phyloP scores from a whole-genome alignment of 2,797 vertebrate species.

The Epinephelus awoara region DNA sequence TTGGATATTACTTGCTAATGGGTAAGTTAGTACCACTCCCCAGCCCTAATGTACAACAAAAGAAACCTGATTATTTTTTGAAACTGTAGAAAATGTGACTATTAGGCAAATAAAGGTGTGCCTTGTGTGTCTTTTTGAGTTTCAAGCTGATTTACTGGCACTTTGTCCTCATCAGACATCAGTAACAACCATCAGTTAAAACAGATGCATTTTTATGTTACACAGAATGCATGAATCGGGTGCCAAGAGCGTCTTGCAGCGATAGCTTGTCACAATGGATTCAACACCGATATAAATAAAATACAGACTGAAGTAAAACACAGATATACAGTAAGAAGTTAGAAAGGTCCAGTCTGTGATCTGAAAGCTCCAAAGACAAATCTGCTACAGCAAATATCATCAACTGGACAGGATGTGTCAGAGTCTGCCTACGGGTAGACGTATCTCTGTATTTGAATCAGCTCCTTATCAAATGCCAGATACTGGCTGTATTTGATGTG shows the following conservation, averaged over 20 bases:
- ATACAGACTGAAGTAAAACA: slow-evolving; percentile 29
- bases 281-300: slow-evolving; percentile 28
- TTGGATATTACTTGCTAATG: no score
- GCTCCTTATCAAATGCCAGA: slow-evolving; percentile 55
- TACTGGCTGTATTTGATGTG: slow-evolving; percentile 50
- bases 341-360: slow-evolving; percentile 34
- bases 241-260: background rate
- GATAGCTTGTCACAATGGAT: background rate
- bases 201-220: background rate
- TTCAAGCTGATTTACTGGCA: background rate
- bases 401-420: slow-evolving; percentile 42
- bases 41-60: background rate
- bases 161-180: slow-evolving; percentile 2
- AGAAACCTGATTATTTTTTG: background rate
- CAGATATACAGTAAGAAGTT: background rate
- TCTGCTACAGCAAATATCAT: slow-evolving; percentile 40
- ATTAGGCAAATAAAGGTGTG: no score
- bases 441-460: slow-evolving; percentile 49
- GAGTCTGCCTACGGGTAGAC: slow-evolving; percentile 29
- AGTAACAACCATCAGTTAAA: background rate
- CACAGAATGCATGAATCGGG: background rate
- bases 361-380: slow-evolving; percentile 47
- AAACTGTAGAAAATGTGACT: background rate
- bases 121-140: no score
- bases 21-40: no score